A percentile compares a stretch with the other conserved stretches of the same genome.
These are phyloP conservation scores for Syrmaticus mikado DNA, from an alignment of 2,113 vertebrate species.

Conservation along the genomic window DNA sequence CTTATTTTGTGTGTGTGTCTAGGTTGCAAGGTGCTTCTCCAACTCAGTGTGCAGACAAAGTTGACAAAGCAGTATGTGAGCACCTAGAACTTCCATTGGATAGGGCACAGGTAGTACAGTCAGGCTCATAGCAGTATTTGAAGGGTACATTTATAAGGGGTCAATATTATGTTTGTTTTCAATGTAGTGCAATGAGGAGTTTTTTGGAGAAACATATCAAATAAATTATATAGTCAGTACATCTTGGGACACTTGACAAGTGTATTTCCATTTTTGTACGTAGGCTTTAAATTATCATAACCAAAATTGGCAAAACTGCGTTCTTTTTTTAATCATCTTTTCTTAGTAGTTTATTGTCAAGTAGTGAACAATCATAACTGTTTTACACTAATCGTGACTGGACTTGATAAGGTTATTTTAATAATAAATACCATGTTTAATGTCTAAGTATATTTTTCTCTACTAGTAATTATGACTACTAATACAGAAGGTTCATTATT, in stretches of 20 bases:
- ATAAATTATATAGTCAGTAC: neutral
- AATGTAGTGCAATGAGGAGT: neutral
- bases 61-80: constrained; percentile 18
- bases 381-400: neutral
- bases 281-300: neutral
- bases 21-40: constrained; percentile 75
- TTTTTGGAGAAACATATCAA: neutral
- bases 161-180: neutral
- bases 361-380: neutral
- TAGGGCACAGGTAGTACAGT: constrained; percentile 73
- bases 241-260: neutral
- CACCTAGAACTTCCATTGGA: constrained; percentile 65
- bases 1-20: neutral
- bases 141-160: neutral
- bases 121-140: neutral
- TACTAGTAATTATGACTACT: neutral
- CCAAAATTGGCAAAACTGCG: neutral
- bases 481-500: neutral
- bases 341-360: neutral
- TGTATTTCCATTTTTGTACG: neutral
- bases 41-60: neutral
- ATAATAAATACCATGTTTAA: neutral
- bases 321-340: neutral
- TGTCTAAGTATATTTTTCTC: neutral
- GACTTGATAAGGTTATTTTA: neutral